Evolutionary conservation across 2,797 vertebrate species (phyloP).

Genomic region (Peromyscus nudipes): DNA sequence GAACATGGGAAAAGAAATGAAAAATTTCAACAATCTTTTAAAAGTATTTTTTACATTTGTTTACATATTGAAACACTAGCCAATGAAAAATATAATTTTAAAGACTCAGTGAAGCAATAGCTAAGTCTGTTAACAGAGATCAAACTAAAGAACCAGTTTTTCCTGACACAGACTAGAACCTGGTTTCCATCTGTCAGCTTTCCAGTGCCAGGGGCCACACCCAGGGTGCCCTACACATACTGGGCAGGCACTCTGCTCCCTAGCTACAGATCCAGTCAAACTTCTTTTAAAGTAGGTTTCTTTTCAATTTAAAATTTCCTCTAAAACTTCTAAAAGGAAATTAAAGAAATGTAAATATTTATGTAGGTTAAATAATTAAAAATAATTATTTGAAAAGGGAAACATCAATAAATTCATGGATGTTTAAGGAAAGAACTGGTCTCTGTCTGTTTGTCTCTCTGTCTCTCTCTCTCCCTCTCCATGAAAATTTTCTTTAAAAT

Average conservation of each 20-base stretch:
- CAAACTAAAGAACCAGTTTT: conserved; percentile 39
- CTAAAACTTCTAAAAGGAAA: conserved; percentile 46
- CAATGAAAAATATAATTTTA: not conserved
- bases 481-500: conserved; percentile 44
- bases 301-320: conserved; percentile 20
- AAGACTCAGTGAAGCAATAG: not conserved
- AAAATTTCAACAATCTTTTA: conserved; percentile 30
- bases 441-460: too few species aligned
- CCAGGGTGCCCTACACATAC: not conserved
- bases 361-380: not conserved
- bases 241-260: not conserved
- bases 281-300: conserved; percentile 29
- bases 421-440: not conserved
- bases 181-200: not conserved
- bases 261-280: not conserved
- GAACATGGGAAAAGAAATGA: conserved; percentile 9
- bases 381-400: not conserved
- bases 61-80: not conserved
- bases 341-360: conserved; percentile 53
- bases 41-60: not conserved
- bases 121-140: conserved; percentile 11
- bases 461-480: not conserved
- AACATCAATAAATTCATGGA: not conserved
- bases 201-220: not conserved
- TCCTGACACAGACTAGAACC: conserved; percentile 56